A percentile compares a stretch with the other conserved stretches of the same genome.
These are phyloP conservation scores for Sarcophaga peregrina DNA, from an alignment of 1,140 invertebrate genomes.

Conservation along the genomic window DNA sequence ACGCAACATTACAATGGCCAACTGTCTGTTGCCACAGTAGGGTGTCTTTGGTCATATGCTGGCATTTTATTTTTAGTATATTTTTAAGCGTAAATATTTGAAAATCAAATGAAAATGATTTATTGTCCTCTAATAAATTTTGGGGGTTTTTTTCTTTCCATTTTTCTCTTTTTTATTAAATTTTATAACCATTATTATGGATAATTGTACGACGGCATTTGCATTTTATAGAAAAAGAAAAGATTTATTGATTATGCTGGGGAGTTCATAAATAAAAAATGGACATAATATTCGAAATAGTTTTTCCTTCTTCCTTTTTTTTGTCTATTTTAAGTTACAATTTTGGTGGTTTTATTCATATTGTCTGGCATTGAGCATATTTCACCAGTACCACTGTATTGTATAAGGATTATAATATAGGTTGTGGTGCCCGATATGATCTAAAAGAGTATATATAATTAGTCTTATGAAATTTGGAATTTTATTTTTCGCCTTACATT, in stretches of 20 bases:
- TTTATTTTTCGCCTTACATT: conserved; percentile 16
- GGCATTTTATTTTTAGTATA: background rate
- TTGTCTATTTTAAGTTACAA: background rate
- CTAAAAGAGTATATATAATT: conserved; percentile 39
- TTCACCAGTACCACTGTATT: conserved; percentile 49
- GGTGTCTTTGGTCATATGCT: conserved; percentile 26
- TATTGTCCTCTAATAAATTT: background rate
- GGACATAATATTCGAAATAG: background rate
- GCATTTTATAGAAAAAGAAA: background rate
- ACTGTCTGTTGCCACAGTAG: conserved; percentile 42
- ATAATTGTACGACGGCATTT: background rate
- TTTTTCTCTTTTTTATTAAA: conserved; percentile 44
- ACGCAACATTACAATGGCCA: conserved; percentile 39
- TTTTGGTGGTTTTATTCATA: background rate
- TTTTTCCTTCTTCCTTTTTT: background rate
- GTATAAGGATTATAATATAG: conserved; percentile 52
- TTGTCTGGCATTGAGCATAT: background rate
- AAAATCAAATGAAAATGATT: conserved; percentile 32
- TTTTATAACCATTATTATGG: conserved; percentile 31
- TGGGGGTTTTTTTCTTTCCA: background rate
- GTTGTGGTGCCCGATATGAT: conserved; percentile 48
- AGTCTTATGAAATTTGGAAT: background rate
- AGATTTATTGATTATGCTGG: background rate
- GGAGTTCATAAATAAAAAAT: background rate
- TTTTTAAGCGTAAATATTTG: too few species aligned